These are phyloP conservation scores for Brachionus calyciflorus DNA, from an alignment of 1,140 invertebrate species.

Conservation along the genomic window DNA sequence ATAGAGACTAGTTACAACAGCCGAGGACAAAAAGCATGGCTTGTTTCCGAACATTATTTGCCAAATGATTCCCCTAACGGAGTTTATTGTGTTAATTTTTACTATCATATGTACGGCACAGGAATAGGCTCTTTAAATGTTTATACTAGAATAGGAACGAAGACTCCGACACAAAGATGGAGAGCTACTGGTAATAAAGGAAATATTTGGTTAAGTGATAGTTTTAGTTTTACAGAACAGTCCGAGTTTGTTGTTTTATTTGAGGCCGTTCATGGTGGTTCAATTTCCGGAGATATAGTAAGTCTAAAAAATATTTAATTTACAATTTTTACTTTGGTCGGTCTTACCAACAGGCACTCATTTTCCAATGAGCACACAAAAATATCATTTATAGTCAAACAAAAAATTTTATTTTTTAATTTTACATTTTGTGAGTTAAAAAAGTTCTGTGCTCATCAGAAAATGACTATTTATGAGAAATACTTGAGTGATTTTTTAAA, in stretches of 20 bases:
- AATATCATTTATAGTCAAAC: too few relatives aligned
- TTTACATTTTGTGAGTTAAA: too few relatives aligned
- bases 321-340: too few relatives aligned
- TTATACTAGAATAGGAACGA: not conserved
- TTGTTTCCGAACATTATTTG: slow-evolving; percentile 54
- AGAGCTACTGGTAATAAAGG: slow-evolving; percentile 18
- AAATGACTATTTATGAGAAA: too few relatives aligned
- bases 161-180: not conserved
- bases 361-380: too few relatives aligned
- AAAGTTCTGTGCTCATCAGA: too few relatives aligned
- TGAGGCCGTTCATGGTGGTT: slow-evolving; percentile 25
- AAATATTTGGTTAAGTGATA: slow-evolving; percentile 19
- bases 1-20: slow-evolving; percentile 51
- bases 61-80: slow-evolving; percentile 37
- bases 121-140: slow-evolving; percentile 18
- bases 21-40: slow-evolving; percentile 54
- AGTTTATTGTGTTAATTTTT: slow-evolving; percentile 35
- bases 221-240: slow-evolving; percentile 25
- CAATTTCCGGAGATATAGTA: slow-evolving; percentile 38
- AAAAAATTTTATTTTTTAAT: too few relatives aligned
- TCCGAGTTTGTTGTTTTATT: slow-evolving; percentile 35
- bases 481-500: not conserved
- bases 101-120: slow-evolving; percentile 38
- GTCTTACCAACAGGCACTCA: too few relatives aligned
- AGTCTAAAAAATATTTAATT: too few relatives aligned